Percentiles rank a stretch among this genome's conserved stretches.
Evolutionary conservation across 2,797 vertebrate species (phyloP).

Genomic region (Neopelma chrysocephalum): DNA sequence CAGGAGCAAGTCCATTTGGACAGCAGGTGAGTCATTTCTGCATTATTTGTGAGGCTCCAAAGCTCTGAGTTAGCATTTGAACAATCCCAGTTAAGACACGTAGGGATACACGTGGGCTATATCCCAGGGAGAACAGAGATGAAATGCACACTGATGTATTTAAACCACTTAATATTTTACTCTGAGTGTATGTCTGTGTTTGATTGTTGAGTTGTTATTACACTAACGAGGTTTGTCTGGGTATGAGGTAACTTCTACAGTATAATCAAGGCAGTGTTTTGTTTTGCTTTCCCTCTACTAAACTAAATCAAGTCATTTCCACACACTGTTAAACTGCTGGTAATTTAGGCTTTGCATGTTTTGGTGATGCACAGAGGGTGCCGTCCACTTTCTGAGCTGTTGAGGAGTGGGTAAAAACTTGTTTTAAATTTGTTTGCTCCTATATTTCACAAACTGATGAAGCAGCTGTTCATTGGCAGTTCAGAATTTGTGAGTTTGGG

Average conservation of each 20-base stretch:
- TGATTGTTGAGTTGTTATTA: background rate
- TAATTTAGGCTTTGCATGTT: background rate
- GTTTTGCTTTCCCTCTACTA: background rate
- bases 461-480: background rate
- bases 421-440: background rate
- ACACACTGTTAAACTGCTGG: background rate
- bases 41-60: background rate
- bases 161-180: background rate
- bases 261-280: background rate
- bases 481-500: background rate
- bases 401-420: background rate
- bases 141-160: background rate
- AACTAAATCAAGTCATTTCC: background rate
- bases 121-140: background rate
- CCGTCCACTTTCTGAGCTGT: background rate
- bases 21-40: slow-evolving; percentile 84
- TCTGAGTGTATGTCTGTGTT: background rate
- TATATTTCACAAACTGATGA: background rate
- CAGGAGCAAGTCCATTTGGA: slow-evolving; percentile 85
- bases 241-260: background rate
- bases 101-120: background rate
- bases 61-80: background rate
- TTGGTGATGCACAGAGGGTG: background rate
- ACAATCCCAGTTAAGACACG: background rate
- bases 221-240: background rate